Evolutionary conservation across 2,888 invertebrate genomes (phyloP), one percentile per base, ranked within the genome.

Genomic region (Calliopum simillimum): DNA sequence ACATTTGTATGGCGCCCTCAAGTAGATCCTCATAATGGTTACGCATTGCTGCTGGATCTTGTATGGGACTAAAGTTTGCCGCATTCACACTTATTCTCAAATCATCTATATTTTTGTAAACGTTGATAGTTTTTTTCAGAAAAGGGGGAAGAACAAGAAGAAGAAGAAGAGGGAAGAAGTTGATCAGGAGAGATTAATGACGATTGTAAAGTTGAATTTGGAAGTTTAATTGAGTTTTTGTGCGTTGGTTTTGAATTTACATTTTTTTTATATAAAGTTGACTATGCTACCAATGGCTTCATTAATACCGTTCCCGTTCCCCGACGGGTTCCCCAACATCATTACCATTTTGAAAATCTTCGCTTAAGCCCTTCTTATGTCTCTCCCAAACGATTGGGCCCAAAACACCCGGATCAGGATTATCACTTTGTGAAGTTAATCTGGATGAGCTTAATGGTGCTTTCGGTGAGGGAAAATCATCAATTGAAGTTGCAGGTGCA

Each of bases 321-420:
- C 71, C 72, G 25, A 21, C 64, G 64, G 58, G 59, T 47, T 61
- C 63, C 64, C 66, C 69, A 59, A 43, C 64, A 62, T 56, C 74
- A 73, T 74, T 75, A 75, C 75, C 74, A 73, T 73, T 76, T 63
- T 74, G 75, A 69, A 76, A 70, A 19, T 58, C 78, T 70, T 77
- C 76, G 58, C 77, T 79, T 59, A 91, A 87, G 77, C 90, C 89
- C 82, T 92, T 92, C 79, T 92, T 91, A 80, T 93, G 93, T 70
- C 93, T 87, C 81, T 93, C 93, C 94, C 94, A 95, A 6, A 94
- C 94, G 65, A 94, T 86, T 0, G 95, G 95, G 0, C 95, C 94
- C 44, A 95, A 90, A 4, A 94, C 92, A 1, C 95, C 95, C 0
- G 95, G 94, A 86, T 95, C 95, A 56, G 91, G 90, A 76, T 91